Base-by-base conservation (phyloP, 2,888 invertebrate species). In the Atrina japonica region DNA sequence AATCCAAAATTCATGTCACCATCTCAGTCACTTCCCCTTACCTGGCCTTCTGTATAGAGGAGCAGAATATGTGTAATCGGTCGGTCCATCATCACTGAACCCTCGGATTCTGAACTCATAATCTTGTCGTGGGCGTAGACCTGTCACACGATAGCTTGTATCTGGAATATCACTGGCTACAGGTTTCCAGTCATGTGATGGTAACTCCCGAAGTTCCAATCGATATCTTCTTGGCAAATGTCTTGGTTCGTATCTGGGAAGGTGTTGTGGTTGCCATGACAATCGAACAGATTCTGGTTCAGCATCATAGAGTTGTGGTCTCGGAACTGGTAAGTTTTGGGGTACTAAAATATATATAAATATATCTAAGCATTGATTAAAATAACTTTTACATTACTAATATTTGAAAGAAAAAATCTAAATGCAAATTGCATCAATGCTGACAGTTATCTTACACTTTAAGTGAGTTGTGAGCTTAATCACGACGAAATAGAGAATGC, bases 31-130 rank as follows among this genome's bases (percentile, higher is more conserved):
- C 49, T 49, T 11, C 23, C 40, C 45, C 76, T 63, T 74, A 86
- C 86, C 85, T 75, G 85, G 58, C 75, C 82, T 72, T 49, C 86
- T 81, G 75, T 83, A 83, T 27, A 86, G 77, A 30, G 80, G 73
- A 2, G 96, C 96, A 88, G 94, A 96, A 2, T 97, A 97, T 65
- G 97, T 97, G 0, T 99, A 98, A 90, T 97, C 97, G 78, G 97
- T 94, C 1, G 58, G 67, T 89, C 95, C 96, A n/a, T 78, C 75
- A 29, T 96, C 96, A 91, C 98, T 98, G 89, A 98, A 97, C 2
- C 98, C 98, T 27, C 98, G 93, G 35, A 99, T 94, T 74, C 99
- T 93, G 93, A 98, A 97, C 91, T 96, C 95, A 92, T 99, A 99
- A 91, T 98, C 98, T 77, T 95, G 93, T 92, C 96, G 96, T 0